These are phyloP conservation scores for Steinernema carpocapsae DNA, from an alignment of 2,888 invertebrate genomes.

Conservation along the genomic window DNA sequence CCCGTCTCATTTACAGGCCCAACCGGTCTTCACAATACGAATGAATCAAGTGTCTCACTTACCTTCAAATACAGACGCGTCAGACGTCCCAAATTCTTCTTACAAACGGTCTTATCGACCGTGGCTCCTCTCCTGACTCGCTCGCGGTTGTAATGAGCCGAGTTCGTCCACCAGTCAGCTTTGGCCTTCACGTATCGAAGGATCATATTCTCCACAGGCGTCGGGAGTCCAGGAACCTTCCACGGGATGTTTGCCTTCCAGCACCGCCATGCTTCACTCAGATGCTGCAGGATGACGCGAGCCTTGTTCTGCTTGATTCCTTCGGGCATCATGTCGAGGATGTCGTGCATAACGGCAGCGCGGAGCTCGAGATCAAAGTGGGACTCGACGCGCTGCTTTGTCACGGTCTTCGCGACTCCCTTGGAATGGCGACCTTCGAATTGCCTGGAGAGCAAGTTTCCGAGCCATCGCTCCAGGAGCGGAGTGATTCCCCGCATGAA, in stretches of 20 bases:
- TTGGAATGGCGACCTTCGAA: conserved; percentile 99
- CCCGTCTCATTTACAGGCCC: too few relatives aligned
- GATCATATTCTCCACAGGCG: conserved; percentile 99
- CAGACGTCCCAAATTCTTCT: conserved; percentile 97
- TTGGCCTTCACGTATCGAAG: conserved; percentile 99
- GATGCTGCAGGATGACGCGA: conserved; percentile 94
- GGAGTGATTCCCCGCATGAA: conserved; percentile 99
- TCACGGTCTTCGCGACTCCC: conserved; percentile 97
- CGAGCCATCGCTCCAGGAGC: conserved; percentile 95
- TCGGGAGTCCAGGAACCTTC: conserved; percentile 98
- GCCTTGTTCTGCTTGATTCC: conserved; percentile 99
- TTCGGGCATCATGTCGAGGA: conserved; percentile 99
- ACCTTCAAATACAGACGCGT: conserved; percentile 90
- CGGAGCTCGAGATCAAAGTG: conserved; percentile 98
- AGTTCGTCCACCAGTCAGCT: conserved; percentile 99
- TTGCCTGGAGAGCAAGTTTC: conserved; percentile 94
- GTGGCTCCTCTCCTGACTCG: conserved; percentile 98
- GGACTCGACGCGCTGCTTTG: conserved; percentile 97
- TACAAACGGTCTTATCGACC: conserved; percentile 99
- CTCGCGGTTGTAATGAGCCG: conserved; percentile 98
- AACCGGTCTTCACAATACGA: neutral
- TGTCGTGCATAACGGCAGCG: conserved; percentile 80
- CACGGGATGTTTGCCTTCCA: conserved; percentile 99
- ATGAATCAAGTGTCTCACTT: conserved; percentile 1
- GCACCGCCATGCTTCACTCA: conserved; percentile 98